Evolutionary conservation across 2,113 vertebrate species (phyloP).

Genomic region (Phoenicopterus ruber): DNA sequence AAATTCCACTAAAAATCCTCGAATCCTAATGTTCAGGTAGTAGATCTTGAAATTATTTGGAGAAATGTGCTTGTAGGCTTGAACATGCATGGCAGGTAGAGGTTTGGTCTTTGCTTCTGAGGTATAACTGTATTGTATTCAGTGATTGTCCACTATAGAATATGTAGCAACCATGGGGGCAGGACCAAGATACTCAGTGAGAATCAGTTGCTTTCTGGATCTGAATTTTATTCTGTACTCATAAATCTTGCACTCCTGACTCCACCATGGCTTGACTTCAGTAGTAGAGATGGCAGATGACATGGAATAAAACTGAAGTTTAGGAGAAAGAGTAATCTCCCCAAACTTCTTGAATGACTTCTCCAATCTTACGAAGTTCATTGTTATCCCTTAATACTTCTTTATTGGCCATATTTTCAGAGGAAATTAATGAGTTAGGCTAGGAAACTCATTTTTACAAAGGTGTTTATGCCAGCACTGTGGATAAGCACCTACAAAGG

Average conservation of each 20-base stretch:
- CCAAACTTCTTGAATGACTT: neutral
- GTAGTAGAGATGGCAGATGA: neutral
- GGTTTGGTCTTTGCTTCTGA: neutral
- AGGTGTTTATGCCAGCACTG: neutral
- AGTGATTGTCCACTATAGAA: neutral
- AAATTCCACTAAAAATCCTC: neutral
- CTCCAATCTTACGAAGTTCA: neutral
- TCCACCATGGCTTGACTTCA: neutral
- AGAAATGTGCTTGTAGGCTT: neutral
- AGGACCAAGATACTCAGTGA: neutral
- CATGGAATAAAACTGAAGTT: neutral
- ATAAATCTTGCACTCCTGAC: neutral
- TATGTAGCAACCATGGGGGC: neutral
- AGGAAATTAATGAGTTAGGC: neutral
- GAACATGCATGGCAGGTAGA: neutral
- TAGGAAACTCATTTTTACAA: neutral
- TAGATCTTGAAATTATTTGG: neutral
- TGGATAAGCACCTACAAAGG: neutral
- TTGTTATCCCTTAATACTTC: neutral
- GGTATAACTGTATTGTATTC: neutral
- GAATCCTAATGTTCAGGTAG: neutral
- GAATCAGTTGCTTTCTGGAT: neutral
- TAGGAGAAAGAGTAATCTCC: neutral
- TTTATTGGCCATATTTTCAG: neutral
- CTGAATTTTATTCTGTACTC: neutral